Evolutionary conservation across 2,888 invertebrate species (phyloP).

Genomic region (Sphinx pinastri): DNA sequence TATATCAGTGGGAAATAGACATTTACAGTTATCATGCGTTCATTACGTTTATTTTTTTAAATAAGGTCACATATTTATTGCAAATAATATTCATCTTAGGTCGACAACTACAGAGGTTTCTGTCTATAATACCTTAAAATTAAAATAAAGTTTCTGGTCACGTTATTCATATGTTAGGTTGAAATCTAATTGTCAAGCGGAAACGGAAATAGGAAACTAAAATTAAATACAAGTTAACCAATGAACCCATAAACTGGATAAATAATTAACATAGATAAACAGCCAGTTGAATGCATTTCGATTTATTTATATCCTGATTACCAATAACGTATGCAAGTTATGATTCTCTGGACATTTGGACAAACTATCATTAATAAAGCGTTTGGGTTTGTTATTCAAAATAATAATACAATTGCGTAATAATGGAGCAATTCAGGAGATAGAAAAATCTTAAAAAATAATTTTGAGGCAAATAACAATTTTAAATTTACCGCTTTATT

Average conservation of each 20-base stretch:
- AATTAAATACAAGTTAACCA: slow-evolving; percentile 1
- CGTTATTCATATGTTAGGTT: neutral
- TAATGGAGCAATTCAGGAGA: neutral
- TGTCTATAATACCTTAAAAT: neutral
- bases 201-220: slow-evolving; percentile 20
- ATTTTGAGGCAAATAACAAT: neutral
- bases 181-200: slow-evolving; percentile 17
- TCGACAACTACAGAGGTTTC: neutral
- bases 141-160: slow-evolving; percentile 1
- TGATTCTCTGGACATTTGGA: neutral
- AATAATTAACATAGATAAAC: slow-evolving; percentile 16
- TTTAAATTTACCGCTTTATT: neutral
- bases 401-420: neutral
- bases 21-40: neutral
- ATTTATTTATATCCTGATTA: neutral
- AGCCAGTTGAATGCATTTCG: neutral
- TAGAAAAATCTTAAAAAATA: neutral
- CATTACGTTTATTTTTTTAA: neutral
- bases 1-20: too few relatives aligned
- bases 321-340: neutral
- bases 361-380: neutral
- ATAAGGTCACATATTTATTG: neutral
- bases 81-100: neutral
- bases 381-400: too few relatives aligned
- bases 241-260: slow-evolving; percentile 28